phyloP scores from a whole-genome alignment of 1,140 invertebrate genomes.

The Zophobas atratus region DNA sequence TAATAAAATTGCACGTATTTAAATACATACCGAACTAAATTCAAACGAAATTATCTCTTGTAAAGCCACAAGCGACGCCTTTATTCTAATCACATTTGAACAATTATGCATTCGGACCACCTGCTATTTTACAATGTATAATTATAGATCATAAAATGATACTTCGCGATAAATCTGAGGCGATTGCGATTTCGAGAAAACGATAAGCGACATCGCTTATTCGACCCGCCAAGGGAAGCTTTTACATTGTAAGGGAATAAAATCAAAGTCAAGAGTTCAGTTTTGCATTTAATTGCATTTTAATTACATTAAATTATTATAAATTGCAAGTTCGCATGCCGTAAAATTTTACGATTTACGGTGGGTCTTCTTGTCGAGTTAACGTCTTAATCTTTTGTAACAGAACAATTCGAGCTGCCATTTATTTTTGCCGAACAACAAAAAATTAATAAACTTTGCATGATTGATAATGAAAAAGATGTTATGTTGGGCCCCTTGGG shows the following conservation, averaged over 20 bases:
- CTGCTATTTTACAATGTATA: constrained; percentile 9
- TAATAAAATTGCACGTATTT: too few relatives aligned
- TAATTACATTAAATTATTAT: constrained; percentile 17
- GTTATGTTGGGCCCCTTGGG: background rate
- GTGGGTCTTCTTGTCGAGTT: background rate
- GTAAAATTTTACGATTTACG: background rate
- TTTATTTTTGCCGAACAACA: background rate
- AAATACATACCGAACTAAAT: too few relatives aligned
- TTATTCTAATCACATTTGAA: constrained; percentile 1
- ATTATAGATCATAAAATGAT: constrained; percentile 29
- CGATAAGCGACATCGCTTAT: too few relatives aligned
- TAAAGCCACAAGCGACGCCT: background rate
- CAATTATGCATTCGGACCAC: constrained; percentile 2
- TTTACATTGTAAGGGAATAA: background rate
- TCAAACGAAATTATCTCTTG: too few relatives aligned
- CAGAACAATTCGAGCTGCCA: background rate
- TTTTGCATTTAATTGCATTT: constrained; percentile 28
- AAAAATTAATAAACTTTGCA: constrained; percentile 6
- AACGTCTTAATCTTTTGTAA: constrained; percentile 2
- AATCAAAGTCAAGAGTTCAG: constrained; percentile 30
- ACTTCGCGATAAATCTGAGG: constrained; percentile 7
- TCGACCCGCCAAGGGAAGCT: too few relatives aligned
- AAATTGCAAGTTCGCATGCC: constrained; percentile 15
- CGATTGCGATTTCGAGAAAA: background rate
- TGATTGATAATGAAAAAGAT: background rate